These are phyloP conservation scores for Ormyrus labotus DNA, from an alignment of 2,888 invertebrate genomes.

Conservation along the genomic window DNA sequence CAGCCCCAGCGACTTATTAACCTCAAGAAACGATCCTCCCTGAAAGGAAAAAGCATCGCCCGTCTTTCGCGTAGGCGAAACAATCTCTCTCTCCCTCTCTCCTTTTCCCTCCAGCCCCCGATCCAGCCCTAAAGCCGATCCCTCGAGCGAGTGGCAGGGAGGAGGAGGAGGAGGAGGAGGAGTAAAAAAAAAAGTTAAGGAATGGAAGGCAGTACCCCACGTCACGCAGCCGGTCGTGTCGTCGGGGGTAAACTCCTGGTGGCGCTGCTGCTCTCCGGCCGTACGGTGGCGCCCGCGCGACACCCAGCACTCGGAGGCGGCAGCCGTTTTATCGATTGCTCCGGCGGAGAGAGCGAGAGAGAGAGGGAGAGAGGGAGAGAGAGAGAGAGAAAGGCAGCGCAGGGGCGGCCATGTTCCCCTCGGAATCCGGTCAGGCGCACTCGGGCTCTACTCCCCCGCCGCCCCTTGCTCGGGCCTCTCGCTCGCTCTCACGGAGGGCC, in stretches of 20 bases:
- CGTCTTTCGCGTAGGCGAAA: background rate
- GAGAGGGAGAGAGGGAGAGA: too few species aligned
- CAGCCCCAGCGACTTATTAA: constrained; percentile 13
- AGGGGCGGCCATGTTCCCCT: constrained; percentile 58
- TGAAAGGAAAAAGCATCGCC: background rate
- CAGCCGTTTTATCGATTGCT: constrained; percentile 54
- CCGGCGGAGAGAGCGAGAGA: background rate
- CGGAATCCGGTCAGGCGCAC: constrained; percentile 61
- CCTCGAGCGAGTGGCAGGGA: too few species aligned
- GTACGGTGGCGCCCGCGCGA: constrained; percentile 22
- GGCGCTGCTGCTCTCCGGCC: background rate
- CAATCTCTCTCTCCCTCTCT: too few species aligned
- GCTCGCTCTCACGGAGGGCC: background rate
- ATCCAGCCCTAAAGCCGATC: too few species aligned
- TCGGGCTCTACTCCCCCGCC: constrained; percentile 12
- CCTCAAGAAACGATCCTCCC: constrained; percentile 3
- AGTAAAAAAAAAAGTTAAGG: too few species aligned
- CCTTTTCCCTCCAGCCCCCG: too few species aligned
- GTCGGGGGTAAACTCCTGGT: background rate
- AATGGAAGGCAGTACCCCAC: too few species aligned
- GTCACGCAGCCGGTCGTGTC: too few species aligned
- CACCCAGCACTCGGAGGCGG: constrained; percentile 13
- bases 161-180: too few species aligned
- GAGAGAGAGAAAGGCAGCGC: too few species aligned
- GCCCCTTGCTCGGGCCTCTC: background rate